Evolutionary conservation across 1,140 invertebrate genomes (phyloP), one percentile per base, ranked within the genome.

Genomic region (Caenorhabditis tropicalis): DNA sequence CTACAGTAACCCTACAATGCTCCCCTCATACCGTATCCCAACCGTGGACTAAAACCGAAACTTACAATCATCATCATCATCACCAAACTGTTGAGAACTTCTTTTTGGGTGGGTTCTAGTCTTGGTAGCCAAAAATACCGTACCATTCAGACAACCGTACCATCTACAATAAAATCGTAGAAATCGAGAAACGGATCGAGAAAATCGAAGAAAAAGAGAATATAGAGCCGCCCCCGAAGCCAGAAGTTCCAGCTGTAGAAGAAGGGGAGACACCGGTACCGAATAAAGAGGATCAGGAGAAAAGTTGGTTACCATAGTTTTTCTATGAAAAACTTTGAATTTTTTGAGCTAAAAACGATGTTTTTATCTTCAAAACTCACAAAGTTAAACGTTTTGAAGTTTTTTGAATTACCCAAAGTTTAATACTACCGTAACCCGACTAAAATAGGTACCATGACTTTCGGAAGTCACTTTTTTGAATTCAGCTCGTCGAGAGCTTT

Each of bases 111-210:
- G 1, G 1, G 65, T 33, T 12, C 2, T 3, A 15, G 31, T 51
- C 19, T 51, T 51, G 15, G 16, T 1, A n/a, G 6, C 0, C 0
- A 5, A 1, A 51, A 27, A 9, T 29, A 21, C 29, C 12, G 2
- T 1, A 10, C 24, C 15, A 43, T 74, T 24, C 65, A 74, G 65
- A 74, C 65, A 74, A 74, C 36, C 65, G 36, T 12, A 43, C 65
- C 1, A 74, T 74, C 29, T 74, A 74, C 65, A 39, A 74, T 21
- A 74, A 74, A 24, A 15, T 74, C 1, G n/a, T 43, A 0, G 36
- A 74, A 46, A 39, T 74, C 65, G 65, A 74, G 9, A n/a, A 74
- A 10, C 36, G 65, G 10, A 74, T 74, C n/a, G 65, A 74, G 1
- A 39, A 29, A 46, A 74, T 74, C 33, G 65, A 74, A n/a, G 36